These are phyloP conservation scores for Ennomos erosarius DNA, from an alignment of 2,888 invertebrate species.

Conservation along the genomic window DNA sequence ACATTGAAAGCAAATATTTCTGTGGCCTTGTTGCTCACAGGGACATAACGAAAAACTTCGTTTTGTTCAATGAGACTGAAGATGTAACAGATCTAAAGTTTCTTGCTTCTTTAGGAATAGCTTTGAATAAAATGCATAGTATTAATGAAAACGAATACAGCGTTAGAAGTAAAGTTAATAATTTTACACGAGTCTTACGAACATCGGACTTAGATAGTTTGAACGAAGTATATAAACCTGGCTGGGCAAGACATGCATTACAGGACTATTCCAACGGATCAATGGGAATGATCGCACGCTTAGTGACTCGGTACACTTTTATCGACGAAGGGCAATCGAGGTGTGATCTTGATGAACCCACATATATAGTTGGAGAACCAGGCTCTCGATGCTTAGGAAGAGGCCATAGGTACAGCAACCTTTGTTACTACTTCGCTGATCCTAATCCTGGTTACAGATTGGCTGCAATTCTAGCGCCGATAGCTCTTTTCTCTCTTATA, in stretches of 20 bases:
- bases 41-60: slow-evolving; percentile 40
- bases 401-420: slow-evolving; percentile 59
- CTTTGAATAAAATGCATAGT: slow-evolving; percentile 34
- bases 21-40: slow-evolving; percentile 66
- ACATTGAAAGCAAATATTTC: slow-evolving; percentile 58
- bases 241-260: slow-evolving; percentile 51
- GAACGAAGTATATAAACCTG: slow-evolving; percentile 54
- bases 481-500: slow-evolving; percentile 71
- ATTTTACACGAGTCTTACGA: slow-evolving; percentile 19
- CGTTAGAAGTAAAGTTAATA: neutral
- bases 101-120: slow-evolving; percentile 52
- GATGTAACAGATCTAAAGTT: slow-evolving; percentile 47
- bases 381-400: slow-evolving; percentile 65
- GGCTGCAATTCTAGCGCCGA: slow-evolving; percentile 70
- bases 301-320: slow-evolving; percentile 69
- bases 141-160: slow-evolving; percentile 5
- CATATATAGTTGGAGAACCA: slow-evolving; percentile 63
- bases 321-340: slow-evolving; percentile 54
- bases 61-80: slow-evolving; percentile 12
- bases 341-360: slow-evolving; percentile 64
- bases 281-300: slow-evolving; percentile 56
- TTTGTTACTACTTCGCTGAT: slow-evolving; percentile 72
- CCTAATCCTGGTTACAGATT: slow-evolving; percentile 70
- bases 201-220: slow-evolving; percentile 59
- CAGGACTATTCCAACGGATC: slow-evolving; percentile 57